phyloP scores from a whole-genome alignment of 2,797 vertebrate genomes.

The Perodicticus potto region DNA sequence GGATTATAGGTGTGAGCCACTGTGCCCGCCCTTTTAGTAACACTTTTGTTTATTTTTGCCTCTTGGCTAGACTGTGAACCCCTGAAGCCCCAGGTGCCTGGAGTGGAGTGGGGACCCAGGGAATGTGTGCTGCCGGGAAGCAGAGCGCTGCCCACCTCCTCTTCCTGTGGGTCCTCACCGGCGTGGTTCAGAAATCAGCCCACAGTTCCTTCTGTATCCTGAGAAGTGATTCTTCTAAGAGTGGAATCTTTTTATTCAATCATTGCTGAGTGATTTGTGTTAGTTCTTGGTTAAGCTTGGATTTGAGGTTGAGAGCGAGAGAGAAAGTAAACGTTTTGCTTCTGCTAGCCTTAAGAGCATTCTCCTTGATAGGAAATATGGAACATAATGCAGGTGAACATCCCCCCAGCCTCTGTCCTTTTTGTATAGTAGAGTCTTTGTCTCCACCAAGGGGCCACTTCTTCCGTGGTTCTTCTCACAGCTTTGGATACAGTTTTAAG shows the following conservation, averaged over 20 bases:
- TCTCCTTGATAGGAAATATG: background rate
- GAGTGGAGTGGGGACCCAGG: background rate
- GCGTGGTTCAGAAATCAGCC: background rate
- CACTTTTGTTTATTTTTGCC: background rate
- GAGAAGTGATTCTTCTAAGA: background rate
- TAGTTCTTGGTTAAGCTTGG: background rate
- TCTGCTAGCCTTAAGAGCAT: background rate
- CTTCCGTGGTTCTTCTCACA: background rate
- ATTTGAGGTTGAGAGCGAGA: background rate
- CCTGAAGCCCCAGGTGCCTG: background rate
- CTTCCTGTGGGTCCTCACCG: fast-evolving
- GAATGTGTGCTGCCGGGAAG: background rate
- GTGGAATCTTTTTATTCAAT: background rate
- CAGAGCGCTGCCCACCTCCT: fast-evolving
- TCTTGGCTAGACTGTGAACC: background rate
- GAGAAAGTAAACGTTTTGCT: background rate
- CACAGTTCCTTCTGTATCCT: background rate
- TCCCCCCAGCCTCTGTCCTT: background rate
- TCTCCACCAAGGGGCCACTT: fast-evolving
- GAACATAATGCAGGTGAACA: background rate
- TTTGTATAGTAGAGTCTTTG: background rate
- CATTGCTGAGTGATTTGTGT: background rate
- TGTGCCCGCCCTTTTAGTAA: background rate
- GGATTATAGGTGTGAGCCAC: too few relatives aligned
- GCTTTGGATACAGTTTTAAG: background rate